Evolutionary conservation across 2,888 invertebrate genomes (phyloP).

Genomic region (Cheilosia vernalis): DNA sequence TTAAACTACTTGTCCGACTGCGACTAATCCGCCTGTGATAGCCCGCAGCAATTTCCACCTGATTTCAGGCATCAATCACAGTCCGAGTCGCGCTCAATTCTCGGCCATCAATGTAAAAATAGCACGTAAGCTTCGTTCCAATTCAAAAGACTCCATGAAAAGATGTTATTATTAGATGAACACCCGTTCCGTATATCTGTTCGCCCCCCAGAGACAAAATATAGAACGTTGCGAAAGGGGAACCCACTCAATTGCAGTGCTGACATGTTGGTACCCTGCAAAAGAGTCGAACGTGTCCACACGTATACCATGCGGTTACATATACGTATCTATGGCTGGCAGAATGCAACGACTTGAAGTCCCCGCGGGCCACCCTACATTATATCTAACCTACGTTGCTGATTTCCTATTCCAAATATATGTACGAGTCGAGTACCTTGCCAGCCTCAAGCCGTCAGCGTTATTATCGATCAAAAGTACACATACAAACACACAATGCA

Average conservation of each 20-base stretch:
- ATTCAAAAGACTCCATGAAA: conserved; percentile 17
- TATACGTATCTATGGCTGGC: neutral
- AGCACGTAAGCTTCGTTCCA: conserved; percentile 29
- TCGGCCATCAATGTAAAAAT: conserved; percentile 15
- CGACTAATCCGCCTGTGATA: conserved; percentile 13
- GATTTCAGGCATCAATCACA: conserved; percentile 8
- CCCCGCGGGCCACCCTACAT: conserved; percentile 26
- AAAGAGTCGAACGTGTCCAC: conserved; percentile 37
- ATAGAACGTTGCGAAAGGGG: neutral
- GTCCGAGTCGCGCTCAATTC: neutral
- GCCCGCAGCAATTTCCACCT: conserved; percentile 1
- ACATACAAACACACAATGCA: conserved; percentile 3
- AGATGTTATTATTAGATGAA: conserved; percentile 45
- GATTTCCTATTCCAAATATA: conserved; percentile 9
- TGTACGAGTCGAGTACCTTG: neutral
- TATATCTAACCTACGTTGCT: conserved; percentile 4
- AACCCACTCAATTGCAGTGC: neutral
- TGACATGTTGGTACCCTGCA: neutral
- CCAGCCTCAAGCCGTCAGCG: conserved; percentile 58
- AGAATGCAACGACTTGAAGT: conserved; percentile 26
- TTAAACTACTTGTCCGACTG: neutral
- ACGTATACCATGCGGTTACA: conserved; percentile 8
- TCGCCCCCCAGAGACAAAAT: conserved; percentile 6
- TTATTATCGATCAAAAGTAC: conserved; percentile 62
- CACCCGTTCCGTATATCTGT: conserved; percentile 32